phyloP scores from a whole-genome alignment of 2,113 vertebrate species.

The Lophotis ruficrista region DNA sequence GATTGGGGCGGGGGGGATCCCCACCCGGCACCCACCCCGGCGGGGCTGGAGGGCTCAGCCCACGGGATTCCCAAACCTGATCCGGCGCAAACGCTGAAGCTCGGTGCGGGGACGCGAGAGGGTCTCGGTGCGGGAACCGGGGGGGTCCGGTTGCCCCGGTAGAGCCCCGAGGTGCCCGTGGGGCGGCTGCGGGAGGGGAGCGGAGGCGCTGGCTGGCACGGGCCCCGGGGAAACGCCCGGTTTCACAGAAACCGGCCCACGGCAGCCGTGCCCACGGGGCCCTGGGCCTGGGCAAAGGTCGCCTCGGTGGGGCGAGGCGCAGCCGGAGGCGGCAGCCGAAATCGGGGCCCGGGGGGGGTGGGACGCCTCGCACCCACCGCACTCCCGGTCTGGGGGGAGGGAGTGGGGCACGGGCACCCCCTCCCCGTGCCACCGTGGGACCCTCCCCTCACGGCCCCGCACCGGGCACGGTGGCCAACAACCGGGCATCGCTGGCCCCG shows the following conservation, averaged over 20 bases:
- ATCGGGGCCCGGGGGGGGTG: background rate
- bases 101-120: no score
- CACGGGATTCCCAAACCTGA: background rate
- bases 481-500: background rate
- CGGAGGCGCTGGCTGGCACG: background rate
- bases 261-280: background rate
- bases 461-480: background rate
- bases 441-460: background rate
- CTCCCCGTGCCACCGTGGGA: background rate
- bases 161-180: background rate
- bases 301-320: background rate
- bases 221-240: conserved; percentile 32
- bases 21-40: accelerated
- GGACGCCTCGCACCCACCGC: background rate
- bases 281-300: conserved; percentile 27
- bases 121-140: no score
- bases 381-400: background rate
- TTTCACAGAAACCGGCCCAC: conserved; percentile 21
- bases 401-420: background rate
- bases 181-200: background rate
- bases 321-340: background rate
- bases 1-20: background rate
- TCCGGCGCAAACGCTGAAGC: accelerated
- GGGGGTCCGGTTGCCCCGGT: no score
- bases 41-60: background rate